Percentiles rank a stretch among this genome's conserved stretches.
Evolutionary conservation across 2,113 vertebrate genomes (phyloP).

Genomic region (Sprattus sprattus): DNA sequence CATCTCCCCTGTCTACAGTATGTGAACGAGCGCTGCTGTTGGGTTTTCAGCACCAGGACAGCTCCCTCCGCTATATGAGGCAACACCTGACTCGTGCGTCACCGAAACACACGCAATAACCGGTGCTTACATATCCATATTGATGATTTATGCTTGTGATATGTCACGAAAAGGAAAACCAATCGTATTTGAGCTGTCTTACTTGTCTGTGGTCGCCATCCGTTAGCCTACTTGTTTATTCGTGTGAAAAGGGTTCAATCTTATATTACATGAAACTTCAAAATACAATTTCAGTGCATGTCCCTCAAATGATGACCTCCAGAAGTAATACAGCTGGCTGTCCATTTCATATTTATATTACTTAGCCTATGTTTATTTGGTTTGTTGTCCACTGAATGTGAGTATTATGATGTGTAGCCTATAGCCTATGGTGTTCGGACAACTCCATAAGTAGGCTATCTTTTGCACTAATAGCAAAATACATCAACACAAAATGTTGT

Average conservation of each 20-base stretch:
- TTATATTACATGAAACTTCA: too few relatives aligned
- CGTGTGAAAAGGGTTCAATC: neutral
- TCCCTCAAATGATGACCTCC: too few relatives aligned
- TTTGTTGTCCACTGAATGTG: too few relatives aligned
- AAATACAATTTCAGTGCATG: too few relatives aligned
- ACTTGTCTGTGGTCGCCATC: neutral
- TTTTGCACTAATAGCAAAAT: too few relatives aligned
- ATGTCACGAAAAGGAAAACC: slow-evolving; percentile 45
- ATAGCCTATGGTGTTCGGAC: too few relatives aligned
- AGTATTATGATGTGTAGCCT: too few relatives aligned
- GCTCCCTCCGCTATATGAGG: slow-evolving; percentile 77
- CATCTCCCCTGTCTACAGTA: slow-evolving; percentile 61
- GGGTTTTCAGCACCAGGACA: slow-evolving; percentile 79
- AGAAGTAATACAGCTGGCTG: too few relatives aligned
- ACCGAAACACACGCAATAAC: slow-evolving; percentile 66
- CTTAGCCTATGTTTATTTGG: too few relatives aligned
- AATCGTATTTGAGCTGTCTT: slow-evolving; percentile 47
- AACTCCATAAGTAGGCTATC: too few relatives aligned
- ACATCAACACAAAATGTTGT: too few relatives aligned
- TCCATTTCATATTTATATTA: too few relatives aligned
- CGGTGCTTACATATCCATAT: slow-evolving; percentile 52
- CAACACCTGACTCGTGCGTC: slow-evolving; percentile 75
- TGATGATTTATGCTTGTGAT: slow-evolving; percentile 65
- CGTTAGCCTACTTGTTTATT: neutral
- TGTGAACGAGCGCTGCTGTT: slow-evolving; percentile 52